Evolutionary conservation across 2,888 invertebrate genomes (phyloP).

Genomic region (Acanthosepion lycidas): DNA sequence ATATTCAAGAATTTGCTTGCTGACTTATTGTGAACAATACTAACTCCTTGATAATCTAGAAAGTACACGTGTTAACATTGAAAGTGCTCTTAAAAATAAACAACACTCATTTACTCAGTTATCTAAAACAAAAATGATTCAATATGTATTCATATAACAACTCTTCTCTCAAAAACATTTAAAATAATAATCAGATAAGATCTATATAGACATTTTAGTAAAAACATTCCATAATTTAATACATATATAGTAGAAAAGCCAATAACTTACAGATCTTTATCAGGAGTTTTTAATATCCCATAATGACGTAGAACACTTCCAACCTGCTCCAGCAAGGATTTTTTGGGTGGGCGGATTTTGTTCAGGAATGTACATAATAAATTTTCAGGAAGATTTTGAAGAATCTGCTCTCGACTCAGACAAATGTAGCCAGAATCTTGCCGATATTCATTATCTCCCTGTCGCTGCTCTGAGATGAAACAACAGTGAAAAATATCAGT

Average conservation of each 20-base stretch:
- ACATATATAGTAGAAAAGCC: background rate
- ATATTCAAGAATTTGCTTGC: too few species aligned
- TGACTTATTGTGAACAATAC: too few species aligned
- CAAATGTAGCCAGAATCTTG: conserved; percentile 72
- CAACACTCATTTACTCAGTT: too few species aligned
- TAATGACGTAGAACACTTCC: conserved; percentile 67
- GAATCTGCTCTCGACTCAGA: conserved; percentile 71
- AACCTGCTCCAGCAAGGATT: conserved; percentile 69
- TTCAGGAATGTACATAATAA: conserved; percentile 69
- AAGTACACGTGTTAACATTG: too few species aligned
- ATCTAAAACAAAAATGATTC: too few species aligned
- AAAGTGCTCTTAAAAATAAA: too few species aligned
- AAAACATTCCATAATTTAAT: background rate
- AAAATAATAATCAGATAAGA: conserved; percentile 1
- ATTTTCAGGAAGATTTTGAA: conserved; percentile 68
- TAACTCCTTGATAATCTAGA: too few species aligned
- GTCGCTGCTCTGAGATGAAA: conserved; percentile 71
- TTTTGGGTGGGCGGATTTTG: conserved; percentile 67
- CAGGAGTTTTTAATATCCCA: conserved; percentile 67
- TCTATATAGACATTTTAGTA: background rate
- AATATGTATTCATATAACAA: background rate
- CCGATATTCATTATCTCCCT: conserved; percentile 56
- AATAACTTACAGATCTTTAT: conserved; percentile 65
- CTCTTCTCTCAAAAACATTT: background rate
- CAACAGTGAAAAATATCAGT: conserved; percentile 74